Conservation (phyloP, 2,113 vertebrate genomes). For the Tichodroma muraria region DNA sequence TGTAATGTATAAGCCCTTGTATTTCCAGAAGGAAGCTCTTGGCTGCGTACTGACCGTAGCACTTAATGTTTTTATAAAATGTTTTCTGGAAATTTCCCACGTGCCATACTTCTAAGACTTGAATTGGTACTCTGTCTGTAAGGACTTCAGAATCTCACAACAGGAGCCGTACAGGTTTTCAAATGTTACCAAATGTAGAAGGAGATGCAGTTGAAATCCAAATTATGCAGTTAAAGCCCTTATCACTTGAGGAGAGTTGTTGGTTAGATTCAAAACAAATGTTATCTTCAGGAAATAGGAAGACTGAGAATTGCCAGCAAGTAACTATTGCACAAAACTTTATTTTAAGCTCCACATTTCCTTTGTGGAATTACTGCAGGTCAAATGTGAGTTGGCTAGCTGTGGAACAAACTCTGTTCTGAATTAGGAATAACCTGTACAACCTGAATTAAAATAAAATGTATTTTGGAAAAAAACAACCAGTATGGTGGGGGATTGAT, state of each 20-base stretch:
- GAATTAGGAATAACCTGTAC: neutral
- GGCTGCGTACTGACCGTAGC: neutral
- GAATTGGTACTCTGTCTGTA: neutral
- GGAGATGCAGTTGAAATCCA: neutral
- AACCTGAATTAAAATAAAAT: neutral
- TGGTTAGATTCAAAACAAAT: neutral
- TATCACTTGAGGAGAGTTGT: neutral
- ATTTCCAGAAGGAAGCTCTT: neutral
- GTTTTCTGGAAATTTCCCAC: neutral
- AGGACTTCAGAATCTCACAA: neutral
- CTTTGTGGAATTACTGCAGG: neutral
- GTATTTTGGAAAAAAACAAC: neutral
- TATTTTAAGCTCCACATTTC: neutral
- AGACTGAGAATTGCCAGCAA: neutral
- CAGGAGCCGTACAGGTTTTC: neutral
- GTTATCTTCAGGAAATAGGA: neutral
- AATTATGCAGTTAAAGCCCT: neutral
- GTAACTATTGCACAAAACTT: neutral
- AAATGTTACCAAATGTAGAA: neutral
- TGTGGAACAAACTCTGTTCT: neutral
- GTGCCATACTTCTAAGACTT: neutral
- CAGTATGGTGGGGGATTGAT: neutral
- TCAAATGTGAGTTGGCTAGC: neutral
- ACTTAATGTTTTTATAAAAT: neutral
- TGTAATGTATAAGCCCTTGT: neutral